Conservation (phyloP, 2,113 vertebrate species). For the Podarcis raffonei region DNA sequence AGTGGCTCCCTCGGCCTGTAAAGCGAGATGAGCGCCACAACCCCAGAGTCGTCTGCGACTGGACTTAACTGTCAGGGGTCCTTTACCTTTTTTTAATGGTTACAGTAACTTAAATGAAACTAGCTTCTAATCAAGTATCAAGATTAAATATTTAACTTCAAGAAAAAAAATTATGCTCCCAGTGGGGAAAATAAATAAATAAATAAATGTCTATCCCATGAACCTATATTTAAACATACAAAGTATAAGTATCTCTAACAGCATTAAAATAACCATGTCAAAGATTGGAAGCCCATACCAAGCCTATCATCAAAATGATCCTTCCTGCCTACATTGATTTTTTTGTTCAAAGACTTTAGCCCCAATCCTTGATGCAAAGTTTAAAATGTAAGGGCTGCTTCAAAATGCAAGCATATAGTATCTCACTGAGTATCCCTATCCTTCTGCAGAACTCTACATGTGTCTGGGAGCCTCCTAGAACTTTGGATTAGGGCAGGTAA, state of each 20-base stretch:
- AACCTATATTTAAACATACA: background rate
- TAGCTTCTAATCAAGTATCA: background rate
- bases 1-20: too few species aligned
- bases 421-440: background rate
- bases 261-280: background rate
- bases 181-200: background rate
- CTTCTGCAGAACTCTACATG: background rate
- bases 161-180: background rate
- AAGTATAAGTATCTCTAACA: background rate
- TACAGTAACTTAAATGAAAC: background rate
- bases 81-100: background rate
- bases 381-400: background rate
- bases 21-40: too few species aligned
- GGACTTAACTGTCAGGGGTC: too few species aligned
- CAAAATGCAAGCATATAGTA: too few species aligned
- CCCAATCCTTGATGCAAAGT: background rate
- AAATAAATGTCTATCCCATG: background rate
- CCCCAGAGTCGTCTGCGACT: too few species aligned
- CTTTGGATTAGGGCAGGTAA: background rate
- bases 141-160: background rate
- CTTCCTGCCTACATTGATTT: background rate
- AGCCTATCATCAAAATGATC: background rate
- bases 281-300: background rate
- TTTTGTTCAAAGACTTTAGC: background rate
- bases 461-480: background rate